Percentiles rank a stretch among this genome's conserved stretches.
Evolutionary conservation across 2,113 vertebrate genomes (phyloP).

Genomic region (Sterna hirundo): DNA sequence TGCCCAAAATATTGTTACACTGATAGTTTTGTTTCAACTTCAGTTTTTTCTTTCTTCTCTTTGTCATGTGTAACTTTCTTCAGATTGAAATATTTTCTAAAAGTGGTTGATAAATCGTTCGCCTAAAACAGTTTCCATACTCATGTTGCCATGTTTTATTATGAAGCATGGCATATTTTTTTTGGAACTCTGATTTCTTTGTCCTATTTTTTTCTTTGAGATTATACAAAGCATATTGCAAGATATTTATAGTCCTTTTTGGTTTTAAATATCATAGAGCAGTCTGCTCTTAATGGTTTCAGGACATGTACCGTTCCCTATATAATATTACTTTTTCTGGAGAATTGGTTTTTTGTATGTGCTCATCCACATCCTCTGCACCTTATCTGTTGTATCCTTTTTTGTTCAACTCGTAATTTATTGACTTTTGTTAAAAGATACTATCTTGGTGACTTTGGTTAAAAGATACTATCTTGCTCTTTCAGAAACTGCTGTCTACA

Average conservation of each 20-base stretch:
- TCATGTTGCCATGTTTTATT: accelerated
- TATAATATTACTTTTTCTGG: neutral
- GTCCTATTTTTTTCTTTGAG: neutral
- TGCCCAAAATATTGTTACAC: neutral
- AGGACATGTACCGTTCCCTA: neutral
- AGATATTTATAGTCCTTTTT: neutral
- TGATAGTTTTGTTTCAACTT: neutral
- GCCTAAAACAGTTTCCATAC: neutral
- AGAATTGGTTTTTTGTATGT: neutral
- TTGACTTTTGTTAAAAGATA: neutral
- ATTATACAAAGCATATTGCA: neutral
- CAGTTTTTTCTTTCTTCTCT: neutral
- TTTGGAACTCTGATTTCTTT: neutral
- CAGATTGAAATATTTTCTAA: neutral
- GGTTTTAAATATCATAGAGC: neutral
- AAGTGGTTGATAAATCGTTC: neutral
- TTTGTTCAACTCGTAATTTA: accelerated
- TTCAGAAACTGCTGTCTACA: neutral
- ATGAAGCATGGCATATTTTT: neutral
- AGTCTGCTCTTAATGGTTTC: neutral
- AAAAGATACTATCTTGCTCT: neutral
- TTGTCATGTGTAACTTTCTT: neutral
- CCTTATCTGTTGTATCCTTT: neutral
- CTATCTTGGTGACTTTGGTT: neutral
- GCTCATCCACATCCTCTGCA: neutral